Evolutionary conservation across 2,888 invertebrate genomes (phyloP).

Genomic region (Hoplodrina blanda): DNA sequence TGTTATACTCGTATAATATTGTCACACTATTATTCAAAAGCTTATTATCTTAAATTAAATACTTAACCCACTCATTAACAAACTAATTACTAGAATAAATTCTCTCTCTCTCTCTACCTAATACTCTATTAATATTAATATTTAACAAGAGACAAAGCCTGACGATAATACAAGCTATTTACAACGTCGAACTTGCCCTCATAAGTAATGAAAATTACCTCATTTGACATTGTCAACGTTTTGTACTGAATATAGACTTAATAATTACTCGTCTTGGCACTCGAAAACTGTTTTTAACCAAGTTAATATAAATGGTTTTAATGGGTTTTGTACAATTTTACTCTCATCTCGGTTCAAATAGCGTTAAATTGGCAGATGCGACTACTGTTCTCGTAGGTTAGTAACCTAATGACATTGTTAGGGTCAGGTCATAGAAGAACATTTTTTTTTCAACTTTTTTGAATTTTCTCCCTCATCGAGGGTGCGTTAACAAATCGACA

Average conservation of each 20-base stretch:
- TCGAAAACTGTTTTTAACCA: not conserved
- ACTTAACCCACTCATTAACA: slow-evolving; percentile 19
- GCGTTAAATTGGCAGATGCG: no score
- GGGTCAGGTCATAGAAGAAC: no score
- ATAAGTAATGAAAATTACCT: slow-evolving; percentile 35
- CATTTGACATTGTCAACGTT: slow-evolving; percentile 41
- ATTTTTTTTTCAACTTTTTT: no score
- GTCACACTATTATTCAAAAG: not conserved
- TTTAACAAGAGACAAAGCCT: slow-evolving; percentile 17
- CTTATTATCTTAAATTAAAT: not conserved
- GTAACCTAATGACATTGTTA: no score
- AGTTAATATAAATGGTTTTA: not conserved
- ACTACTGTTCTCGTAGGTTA: no score
- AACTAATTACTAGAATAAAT: slow-evolving; percentile 35
- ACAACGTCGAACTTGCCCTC: slow-evolving; percentile 23
- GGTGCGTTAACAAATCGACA: no score
- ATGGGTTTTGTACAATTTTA: not conserved
- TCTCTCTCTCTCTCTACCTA: not conserved
- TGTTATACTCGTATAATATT: not conserved
- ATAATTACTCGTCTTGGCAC: slow-evolving; percentile 10
- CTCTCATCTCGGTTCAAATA: no score
- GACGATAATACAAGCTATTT: slow-evolving; percentile 40
- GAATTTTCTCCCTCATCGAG: no score
- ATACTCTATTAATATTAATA: slow-evolving; percentile 36
- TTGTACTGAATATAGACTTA: slow-evolving; percentile 2